phyloP scores from a whole-genome alignment of 2,797 vertebrate species.

The Sciaenops ocellatus region DNA sequence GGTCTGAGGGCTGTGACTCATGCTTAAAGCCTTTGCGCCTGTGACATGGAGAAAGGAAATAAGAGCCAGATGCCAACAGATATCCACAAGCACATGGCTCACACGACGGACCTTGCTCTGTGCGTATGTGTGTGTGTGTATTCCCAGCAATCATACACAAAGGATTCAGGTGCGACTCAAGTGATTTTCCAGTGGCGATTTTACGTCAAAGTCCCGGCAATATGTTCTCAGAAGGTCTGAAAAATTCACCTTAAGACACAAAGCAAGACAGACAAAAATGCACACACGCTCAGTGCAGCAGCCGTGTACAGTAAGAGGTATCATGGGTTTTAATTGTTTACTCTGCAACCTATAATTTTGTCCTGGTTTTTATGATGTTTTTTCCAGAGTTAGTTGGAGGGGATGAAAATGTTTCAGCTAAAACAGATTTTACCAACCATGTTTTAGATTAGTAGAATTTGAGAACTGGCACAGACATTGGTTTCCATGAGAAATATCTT shows the following conservation, averaged over 20 bases:
- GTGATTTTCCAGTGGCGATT: slow-evolving; percentile 65
- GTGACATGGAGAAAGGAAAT: slow-evolving; percentile 85
- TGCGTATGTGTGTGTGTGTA: slow-evolving; percentile 36
- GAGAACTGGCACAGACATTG: slow-evolving; percentile 46
- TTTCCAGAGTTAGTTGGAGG: slow-evolving; percentile 41
- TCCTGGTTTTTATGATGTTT: slow-evolving; percentile 43
- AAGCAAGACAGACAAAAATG: slow-evolving; percentile 9
- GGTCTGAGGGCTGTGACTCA: slow-evolving; percentile 84
- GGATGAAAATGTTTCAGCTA: slow-evolving; percentile 52
- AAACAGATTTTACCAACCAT: slow-evolving; percentile 57
- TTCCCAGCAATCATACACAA: slow-evolving; percentile 50
- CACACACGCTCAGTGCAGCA: not conserved
- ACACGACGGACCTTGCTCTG: slow-evolving; percentile 53
- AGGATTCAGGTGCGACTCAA: slow-evolving; percentile 71
- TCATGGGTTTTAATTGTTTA: slow-evolving; percentile 58
- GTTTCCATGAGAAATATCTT: slow-evolving; percentile 61
- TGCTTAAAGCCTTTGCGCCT: slow-evolving; percentile 80
- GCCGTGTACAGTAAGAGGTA: slow-evolving; percentile 6
- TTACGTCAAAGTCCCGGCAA: slow-evolving; percentile 34
- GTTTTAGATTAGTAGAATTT: slow-evolving; percentile 65
- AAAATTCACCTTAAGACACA: slow-evolving; percentile 34
- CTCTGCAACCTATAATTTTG: slow-evolving; percentile 54
- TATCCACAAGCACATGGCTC: slow-evolving; percentile 83
- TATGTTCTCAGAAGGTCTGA: slow-evolving; percentile 26
- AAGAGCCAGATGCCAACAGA: slow-evolving; percentile 88